Evolutionary conservation across 2,113 vertebrate genomes (phyloP), one percentile per base, ranked within the genome.

Genomic region (Chionodraco myersi): DNA sequence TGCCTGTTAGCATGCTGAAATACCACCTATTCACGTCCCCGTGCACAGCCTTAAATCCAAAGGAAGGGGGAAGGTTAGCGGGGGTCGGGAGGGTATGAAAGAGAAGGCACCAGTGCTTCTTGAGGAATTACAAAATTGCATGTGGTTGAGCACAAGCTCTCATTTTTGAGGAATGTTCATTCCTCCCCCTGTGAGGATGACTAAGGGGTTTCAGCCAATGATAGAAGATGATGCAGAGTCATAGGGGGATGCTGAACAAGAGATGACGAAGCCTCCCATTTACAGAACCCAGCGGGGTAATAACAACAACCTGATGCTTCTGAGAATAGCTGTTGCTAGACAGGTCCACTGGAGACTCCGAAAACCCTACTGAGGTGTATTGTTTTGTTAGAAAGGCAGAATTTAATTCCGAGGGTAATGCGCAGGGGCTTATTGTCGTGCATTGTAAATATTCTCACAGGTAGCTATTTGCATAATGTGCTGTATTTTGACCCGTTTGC

Each of bases 191-290:
- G 67, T 53, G 82, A 84, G 34, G 58, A 91, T 96, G 94, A 94
- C 92, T 94, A 79, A 92, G 90, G 73, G 71, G 60, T 92, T 89
- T 77, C 58, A 73, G 83, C 53, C 71, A 61, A 4, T 91, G 86
- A 91, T 85, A 86, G 88, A 78, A 68, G 72, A 83, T 93, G 91
- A 92, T 92, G 83, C 89, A 79, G 68, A 44, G 81, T 92, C 90
- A 92, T 85, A 73, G 65, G 7, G 82, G 84, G 83, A 84, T 72
- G 68, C 82, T 78, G 75, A 82, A 80, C 71, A 53, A 79, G 75
- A 83, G 64, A 75, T 82, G 67, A 65, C 52, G 18, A 73, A 79
- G 88, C 74, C 69, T 84, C 75, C 70, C 57, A 45, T 88, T 94
- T 90, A 82, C 79, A 77, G 57, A 76, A 75, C 75, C 82, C 80